These are phyloP conservation scores for Taurulus bubalis DNA, from an alignment of 2,113 vertebrate genomes.

Conservation along the genomic window DNA sequence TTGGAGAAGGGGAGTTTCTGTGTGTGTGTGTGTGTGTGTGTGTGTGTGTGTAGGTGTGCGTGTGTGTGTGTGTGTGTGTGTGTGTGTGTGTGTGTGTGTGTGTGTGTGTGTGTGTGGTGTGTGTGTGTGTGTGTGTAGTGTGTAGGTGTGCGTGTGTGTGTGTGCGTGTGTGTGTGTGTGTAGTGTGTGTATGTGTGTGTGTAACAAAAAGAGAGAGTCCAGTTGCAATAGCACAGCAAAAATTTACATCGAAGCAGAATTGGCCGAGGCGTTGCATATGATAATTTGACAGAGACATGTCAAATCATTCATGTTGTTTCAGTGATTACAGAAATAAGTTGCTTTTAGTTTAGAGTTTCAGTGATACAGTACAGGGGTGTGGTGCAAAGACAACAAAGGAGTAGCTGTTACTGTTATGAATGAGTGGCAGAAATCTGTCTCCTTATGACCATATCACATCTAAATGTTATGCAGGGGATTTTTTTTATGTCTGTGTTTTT, in stretches of 20 bases:
- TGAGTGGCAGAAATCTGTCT: conserved; percentile 24
- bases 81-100: conserved; percentile 7
- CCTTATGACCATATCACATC: neutral
- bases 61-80: conserved; percentile 1
- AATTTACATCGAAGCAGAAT: conserved; percentile 57
- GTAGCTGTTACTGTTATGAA: neutral
- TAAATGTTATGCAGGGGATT: neutral
- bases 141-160: conserved; percentile 8
- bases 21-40: conserved; percentile 8
- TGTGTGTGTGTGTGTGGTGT: conserved; percentile 4
- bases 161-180: conserved; percentile 7
- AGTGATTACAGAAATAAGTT: conserved; percentile 44
- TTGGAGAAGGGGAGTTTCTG: conserved; percentile 59
- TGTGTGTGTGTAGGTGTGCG: conserved; percentile 2
- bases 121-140: conserved; percentile 4
- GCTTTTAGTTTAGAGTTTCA: conserved; percentile 36
- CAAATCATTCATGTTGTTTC: conserved; percentile 57
- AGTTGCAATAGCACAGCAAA: conserved; percentile 42
- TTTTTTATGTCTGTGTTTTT: neutral
- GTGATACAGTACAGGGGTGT: conserved; percentile 31
- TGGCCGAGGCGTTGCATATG: conserved; percentile 48
- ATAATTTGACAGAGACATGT: conserved; percentile 60
- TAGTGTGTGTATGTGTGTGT: conserved; percentile 1
- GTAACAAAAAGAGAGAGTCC: conserved; percentile 26
- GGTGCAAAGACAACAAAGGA: conserved; percentile 44